A percentile compares a stretch with the other conserved stretches of the same genome.
These are phyloP conservation scores for Halisarca cf. caerulea DNA, from an alignment of 37 sponge, comb jelly and placozoan genomes.

Conservation along the genomic window DNA sequence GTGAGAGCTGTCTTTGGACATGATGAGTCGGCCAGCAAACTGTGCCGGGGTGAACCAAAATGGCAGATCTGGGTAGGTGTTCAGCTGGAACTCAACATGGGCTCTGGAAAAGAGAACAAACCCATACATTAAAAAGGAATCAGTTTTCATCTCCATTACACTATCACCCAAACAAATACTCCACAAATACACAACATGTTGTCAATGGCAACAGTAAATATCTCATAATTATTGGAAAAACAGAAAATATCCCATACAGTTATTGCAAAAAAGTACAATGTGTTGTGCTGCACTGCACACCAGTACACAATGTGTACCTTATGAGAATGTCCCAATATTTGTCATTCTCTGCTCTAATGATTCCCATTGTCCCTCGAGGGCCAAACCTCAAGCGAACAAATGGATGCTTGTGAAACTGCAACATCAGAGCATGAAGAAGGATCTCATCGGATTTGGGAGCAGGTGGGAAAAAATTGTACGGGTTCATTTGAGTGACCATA, in stretches of 20 bases:
- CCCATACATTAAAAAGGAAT: no score
- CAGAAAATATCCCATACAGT: no score
- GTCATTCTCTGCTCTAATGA: slow-evolving; percentile 76
- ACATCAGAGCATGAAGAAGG: slow-evolving; percentile 62
- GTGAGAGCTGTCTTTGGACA: slow-evolving; percentile 37
- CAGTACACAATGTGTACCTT: slow-evolving; percentile 33
- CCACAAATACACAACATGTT: no score
- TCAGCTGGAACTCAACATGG: slow-evolving; percentile 91
- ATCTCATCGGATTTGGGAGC: slow-evolving; percentile 36
- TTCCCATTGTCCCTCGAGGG: slow-evolving; percentile 76
- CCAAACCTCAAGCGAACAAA: slow-evolving; percentile 81
- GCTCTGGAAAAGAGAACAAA: slow-evolving; percentile 38
- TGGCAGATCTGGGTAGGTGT: slow-evolving; percentile 69
- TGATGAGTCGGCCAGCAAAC: slow-evolving; percentile 72
- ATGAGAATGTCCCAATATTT: slow-evolving; percentile 65
- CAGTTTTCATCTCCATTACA: no score
- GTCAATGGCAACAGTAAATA: no score
- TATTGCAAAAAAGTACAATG: no score
- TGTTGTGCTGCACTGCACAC: no score
- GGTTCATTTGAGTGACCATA: slow-evolving; percentile 25
- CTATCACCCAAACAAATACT: no score
- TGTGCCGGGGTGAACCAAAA: slow-evolving; percentile 96
- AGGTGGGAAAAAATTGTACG: slow-evolving; percentile 63
- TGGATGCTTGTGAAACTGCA: slow-evolving; percentile 72
- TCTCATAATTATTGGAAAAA: no score